Evolutionary conservation across 2,888 invertebrate genomes (phyloP), one percentile per base, ranked within the genome.

Genomic region (Nasonia oneida): DNA sequence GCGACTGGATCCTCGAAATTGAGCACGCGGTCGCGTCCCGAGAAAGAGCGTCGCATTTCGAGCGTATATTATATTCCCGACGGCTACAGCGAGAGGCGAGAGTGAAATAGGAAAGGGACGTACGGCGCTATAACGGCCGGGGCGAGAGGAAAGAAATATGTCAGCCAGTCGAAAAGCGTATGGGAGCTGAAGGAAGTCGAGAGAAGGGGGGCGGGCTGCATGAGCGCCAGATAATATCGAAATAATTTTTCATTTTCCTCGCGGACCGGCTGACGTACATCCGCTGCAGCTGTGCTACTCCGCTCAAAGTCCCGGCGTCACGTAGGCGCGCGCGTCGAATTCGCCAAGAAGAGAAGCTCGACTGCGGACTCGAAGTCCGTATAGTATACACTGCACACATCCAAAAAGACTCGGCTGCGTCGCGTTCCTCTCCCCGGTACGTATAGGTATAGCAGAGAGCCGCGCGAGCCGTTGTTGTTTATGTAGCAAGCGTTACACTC

Each of bases 1-100:
- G 42, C 42, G 47, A 47, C 47, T 90, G n/a, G 4, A n/a, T n/a
- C 0, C 87, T 85, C 87, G 81, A 89, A 89, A 90, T 90, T 90
- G 89, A 89, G 90, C 89, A 90, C 89, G 89, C 89, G 89, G 29
- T 53, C 47, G 23, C 3, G 12, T 50, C 15, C 23, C 67, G 39
- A 50, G n/a, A 37, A 10, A 42, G n/a, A 18, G 33, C 23, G 29
- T 64, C 64, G 78, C 85, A 81, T 78, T 71, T 71, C 80, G 74
- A 77, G 83, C 85, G 29, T 10, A 42, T 81, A 57, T 74, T 42
- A 42, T 42, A 81, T 82, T 39, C 33, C 12, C 42, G 33, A 18
- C 70, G 37, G 70, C 37, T 37, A 33, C 47, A 39, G 37, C 3
- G 37, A 37, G 37, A 37, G 3, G 15, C 0, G 37, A 18, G 76